Base-by-base conservation (phyloP, 2,113 vertebrate species). In the Dolichallabes microphthalmus region DNA sequence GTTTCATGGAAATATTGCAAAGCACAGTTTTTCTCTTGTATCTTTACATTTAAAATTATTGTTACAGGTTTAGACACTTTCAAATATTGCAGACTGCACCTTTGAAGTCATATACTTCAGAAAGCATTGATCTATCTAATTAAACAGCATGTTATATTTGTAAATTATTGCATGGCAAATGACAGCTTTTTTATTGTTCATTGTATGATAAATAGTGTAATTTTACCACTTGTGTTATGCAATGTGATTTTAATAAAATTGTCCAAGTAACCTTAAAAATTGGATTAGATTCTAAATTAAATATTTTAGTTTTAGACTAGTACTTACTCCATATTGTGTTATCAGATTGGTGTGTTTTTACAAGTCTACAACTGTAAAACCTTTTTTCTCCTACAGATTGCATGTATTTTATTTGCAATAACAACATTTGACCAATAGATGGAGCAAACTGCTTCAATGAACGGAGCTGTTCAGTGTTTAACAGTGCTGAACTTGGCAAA, bases 401-500 rank as follows among this genome's bases (percentile, higher is more conserved):
- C 14, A 27, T 17, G 27, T 17, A 13, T 76, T 53, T 76, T 13
- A 27, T 25, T 19, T 76, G 71, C 83, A 76, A 68, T 93, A 92
- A 57, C 92, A 83, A 27, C 17, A 8, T 1, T 17, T 81, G 90
- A 60, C 96, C 96, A 96, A 94, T 88, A 97, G 96, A 95, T 95
- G 95, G 95, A 85, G 93, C 92, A 94, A 92, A 89, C 74, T 84
- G 35, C 83, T 89, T 1, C 90, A 90, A 80, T 63, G 85, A 83
- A 69, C 82, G 82, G 93, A 91, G 90, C 92, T 94, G 90, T 92
- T 88, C 90, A 80, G 75, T 52, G 20, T 79, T 84, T 55, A 32
- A 12, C 81, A 52, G 90, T 92, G 85, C 93, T 93, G 91, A 92
- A 45, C 6, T 2, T 53, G 11, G n/a, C 45, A 74, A 77, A 55